A percentile compares a stretch with the other conserved stretches of the same genome.
phyloP scores from a whole-genome alignment of 2,113 vertebrate species.

The Hemichromis elongatus region DNA sequence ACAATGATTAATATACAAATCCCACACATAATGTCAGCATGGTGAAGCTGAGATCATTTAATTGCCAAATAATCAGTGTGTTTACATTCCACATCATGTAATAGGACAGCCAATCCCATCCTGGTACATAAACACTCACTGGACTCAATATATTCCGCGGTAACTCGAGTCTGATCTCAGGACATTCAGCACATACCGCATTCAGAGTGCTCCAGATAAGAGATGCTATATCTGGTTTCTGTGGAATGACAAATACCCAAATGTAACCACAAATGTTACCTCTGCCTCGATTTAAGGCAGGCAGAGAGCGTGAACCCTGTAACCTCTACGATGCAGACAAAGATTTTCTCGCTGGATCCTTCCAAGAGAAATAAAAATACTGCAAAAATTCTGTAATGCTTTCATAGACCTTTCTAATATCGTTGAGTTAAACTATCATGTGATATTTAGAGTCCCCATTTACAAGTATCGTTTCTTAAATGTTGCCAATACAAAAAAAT shows the following conservation, averaged over 20 bases:
- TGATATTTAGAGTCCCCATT: background rate
- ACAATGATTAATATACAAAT: background rate
- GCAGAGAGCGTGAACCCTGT: background rate
- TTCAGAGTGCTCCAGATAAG: slow-evolving; percentile 1
- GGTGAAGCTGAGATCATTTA: background rate
- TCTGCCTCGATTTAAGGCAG: background rate
- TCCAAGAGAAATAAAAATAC: background rate
- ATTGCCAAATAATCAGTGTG: background rate
- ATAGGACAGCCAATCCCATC: background rate
- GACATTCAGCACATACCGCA: slow-evolving; percentile 21
- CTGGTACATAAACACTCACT: background rate
- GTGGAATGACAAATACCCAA: slow-evolving; percentile 6
- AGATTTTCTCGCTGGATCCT: background rate
- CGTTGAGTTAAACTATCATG: background rate
- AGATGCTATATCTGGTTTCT: slow-evolving; percentile 46
- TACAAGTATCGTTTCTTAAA: background rate
- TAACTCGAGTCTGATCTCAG: slow-evolving; percentile 15
- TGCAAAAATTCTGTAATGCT: background rate
- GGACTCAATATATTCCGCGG: background rate
- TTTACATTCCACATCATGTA: slow-evolving; percentile 22
- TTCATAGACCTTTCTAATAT: accelerated
- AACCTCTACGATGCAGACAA: background rate
- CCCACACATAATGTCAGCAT: background rate
- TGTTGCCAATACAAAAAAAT: background rate
- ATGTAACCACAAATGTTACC: background rate